Percentiles rank a stretch among this genome's conserved stretches.
These are phyloP conservation scores for Ceraclea dissimilis DNA, from an alignment of 2,888 invertebrate genomes.

Conservation along the genomic window DNA sequence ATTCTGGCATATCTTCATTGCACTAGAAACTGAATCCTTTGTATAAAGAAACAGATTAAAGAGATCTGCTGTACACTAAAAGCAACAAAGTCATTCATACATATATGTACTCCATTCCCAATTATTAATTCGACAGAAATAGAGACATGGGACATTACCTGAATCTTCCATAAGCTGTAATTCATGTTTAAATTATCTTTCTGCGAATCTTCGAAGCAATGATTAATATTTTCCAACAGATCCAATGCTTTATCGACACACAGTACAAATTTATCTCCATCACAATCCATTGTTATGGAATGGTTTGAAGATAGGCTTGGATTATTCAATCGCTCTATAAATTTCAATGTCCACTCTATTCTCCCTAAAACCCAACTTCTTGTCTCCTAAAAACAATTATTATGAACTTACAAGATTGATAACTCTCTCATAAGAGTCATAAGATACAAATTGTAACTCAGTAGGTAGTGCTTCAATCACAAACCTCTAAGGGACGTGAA, in stretches of 20 bases:
- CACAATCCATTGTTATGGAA: background rate
- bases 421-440: too few species aligned
- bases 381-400: slow-evolving; percentile 18
- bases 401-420: background rate
- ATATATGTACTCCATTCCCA: too few species aligned
- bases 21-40: slow-evolving; percentile 18
- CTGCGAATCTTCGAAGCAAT: slow-evolving; percentile 15
- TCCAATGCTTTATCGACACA: slow-evolving; percentile 23
- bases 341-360: slow-evolving; percentile 20
- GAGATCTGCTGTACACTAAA: slow-evolving; percentile 13
- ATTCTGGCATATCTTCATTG: slow-evolving; percentile 23
- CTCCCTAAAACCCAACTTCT: slow-evolving; percentile 18
- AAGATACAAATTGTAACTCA: too few species aligned
- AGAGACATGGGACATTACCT: too few species aligned
- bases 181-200: slow-evolving; percentile 1
- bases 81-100: slow-evolving; percentile 3
- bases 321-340: background rate
- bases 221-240: slow-evolving; percentile 14
- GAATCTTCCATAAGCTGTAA: slow-evolving; percentile 15
- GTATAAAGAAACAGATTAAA: slow-evolving; percentile 14
- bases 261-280: slow-evolving; percentile 19
- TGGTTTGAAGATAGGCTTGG: too few species aligned
- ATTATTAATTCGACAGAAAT: too few species aligned
- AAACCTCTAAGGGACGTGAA: slow-evolving; percentile 14
- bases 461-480: too few species aligned